A percentile compares a stretch with the other conserved stretches of the same genome.
Evolutionary conservation across 2,797 vertebrate genomes (phyloP).

Genomic region (Peromyscus attwateri): DNA sequence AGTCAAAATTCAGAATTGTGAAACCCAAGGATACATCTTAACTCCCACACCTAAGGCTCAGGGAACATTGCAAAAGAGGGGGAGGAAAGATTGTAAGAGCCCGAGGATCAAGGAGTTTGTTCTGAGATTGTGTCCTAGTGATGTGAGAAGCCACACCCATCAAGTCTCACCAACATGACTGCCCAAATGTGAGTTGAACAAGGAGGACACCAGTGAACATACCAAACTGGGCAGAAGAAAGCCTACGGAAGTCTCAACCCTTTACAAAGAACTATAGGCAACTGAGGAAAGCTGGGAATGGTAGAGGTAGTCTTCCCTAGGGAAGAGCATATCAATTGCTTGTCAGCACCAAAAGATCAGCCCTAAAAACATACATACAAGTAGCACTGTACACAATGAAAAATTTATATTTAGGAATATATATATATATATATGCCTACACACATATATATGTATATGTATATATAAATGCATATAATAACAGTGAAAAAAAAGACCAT

Average conservation of each 20-base stretch:
- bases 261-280: background rate
- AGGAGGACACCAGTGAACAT: background rate
- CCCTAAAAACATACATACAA: background rate
- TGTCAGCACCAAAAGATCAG: background rate
- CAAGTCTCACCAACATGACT: background rate
- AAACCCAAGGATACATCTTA: background rate
- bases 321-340: background rate
- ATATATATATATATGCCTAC: background rate
- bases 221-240: background rate
- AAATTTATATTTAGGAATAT: background rate
- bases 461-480: background rate
- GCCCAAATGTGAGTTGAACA: background rate
- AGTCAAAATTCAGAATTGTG: background rate
- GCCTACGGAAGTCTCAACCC: background rate
- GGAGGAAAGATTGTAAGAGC: background rate
- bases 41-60: background rate
- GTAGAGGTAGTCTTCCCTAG: background rate
- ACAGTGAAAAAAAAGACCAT: background rate
- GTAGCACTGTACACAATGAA: background rate
- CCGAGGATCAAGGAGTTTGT: background rate
- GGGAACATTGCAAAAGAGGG: background rate
- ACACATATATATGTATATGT: too few species aligned
- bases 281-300: too few species aligned
- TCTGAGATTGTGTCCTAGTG: background rate
- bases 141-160: background rate